phyloP scores from a whole-genome alignment of 1,140 invertebrate species.

The Vanessa tameamea region DNA sequence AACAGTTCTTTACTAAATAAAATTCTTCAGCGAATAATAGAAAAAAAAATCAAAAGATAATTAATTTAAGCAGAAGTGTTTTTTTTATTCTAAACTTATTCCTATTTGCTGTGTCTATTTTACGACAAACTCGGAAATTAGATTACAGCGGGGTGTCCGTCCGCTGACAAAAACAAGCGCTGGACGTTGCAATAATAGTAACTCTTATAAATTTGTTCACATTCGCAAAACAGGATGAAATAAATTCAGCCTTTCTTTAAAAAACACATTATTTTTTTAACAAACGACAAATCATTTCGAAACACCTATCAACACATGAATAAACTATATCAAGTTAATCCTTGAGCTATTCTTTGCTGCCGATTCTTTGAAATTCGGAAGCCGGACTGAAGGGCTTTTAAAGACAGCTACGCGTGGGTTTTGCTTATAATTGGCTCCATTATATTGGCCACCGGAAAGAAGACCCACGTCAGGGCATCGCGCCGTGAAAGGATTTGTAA shows the following conservation, averaged over 20 bases:
- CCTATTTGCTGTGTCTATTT: constrained; percentile 1
- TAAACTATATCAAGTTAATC: constrained; percentile 68
- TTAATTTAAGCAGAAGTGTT: background rate
- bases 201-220: constrained; percentile 23
- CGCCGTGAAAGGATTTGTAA: constrained; percentile 71
- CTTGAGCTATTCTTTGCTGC: constrained; percentile 49
- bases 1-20: no score
- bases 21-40: no score
- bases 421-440: constrained; percentile 74
- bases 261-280: constrained; percentile 4
- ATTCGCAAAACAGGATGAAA: constrained; percentile 33
- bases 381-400: constrained; percentile 55
- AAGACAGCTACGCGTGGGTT: constrained; percentile 50
- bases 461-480: constrained; percentile 64
- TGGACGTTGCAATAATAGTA: constrained; percentile 42
- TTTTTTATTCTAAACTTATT: background rate
- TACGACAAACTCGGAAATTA: constrained; percentile 46
- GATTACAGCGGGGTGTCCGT: constrained; percentile 57
- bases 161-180: constrained; percentile 56
- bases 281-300: constrained; percentile 27
- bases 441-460: constrained; percentile 68
- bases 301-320: constrained; percentile 39
- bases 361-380: constrained; percentile 75
- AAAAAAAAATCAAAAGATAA: background rate
- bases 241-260: constrained; percentile 24